Conservation (phyloP, 2,113 vertebrate genomes). For the Zosterops hypoxanthus region DNA sequence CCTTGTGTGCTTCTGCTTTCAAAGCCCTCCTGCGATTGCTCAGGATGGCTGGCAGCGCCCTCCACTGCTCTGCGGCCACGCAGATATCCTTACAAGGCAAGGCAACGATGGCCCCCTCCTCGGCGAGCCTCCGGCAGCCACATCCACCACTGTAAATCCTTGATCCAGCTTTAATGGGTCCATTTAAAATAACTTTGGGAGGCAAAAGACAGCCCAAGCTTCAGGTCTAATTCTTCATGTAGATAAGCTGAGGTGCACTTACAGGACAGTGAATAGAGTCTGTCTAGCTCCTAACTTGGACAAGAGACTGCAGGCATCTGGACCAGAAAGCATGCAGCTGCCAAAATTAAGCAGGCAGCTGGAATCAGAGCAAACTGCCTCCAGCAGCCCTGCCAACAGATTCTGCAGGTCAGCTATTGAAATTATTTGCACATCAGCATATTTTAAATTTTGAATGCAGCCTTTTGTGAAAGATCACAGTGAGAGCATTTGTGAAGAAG, state of each 20-base stretch:
- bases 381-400: neutral
- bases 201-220: neutral
- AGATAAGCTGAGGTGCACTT: neutral
- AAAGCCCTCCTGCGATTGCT: neutral
- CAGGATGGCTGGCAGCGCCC: neutral
- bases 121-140: rapidly evolving
- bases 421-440: conserved; percentile 35
- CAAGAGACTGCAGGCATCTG: neutral
- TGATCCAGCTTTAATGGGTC: neutral
- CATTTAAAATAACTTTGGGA: neutral
- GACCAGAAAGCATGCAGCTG: neutral
- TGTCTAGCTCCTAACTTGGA: conserved; percentile 26
- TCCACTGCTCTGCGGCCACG: rapidly evolving
- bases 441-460: neutral
- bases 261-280: neutral
- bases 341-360: conserved; percentile 15
- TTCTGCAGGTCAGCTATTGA: conserved; percentile 38
- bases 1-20: neutral
- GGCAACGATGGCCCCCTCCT: rapidly evolving
- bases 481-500: neutral
- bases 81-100: conserved; percentile 22
- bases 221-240: neutral
- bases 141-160: neutral
- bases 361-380: neutral
- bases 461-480: neutral